Evolutionary conservation across 2,888 invertebrate genomes (phyloP).

Genomic region (Drosophila robusta): DNA sequence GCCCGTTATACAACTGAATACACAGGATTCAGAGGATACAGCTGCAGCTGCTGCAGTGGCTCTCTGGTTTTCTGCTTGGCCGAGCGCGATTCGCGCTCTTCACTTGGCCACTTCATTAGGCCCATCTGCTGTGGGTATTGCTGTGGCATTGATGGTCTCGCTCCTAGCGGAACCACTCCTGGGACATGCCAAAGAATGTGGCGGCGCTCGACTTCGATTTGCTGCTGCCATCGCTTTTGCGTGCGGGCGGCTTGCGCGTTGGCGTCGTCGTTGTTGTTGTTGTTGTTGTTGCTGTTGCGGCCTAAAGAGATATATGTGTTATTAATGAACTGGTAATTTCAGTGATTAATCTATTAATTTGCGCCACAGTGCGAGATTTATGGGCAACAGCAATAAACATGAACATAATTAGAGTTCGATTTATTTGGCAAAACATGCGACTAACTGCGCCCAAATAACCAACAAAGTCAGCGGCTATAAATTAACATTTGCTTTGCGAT

Average conservation of each 20-base stretch:
- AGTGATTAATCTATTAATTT: constrained; percentile 79
- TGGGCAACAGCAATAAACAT: constrained; percentile 39
- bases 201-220: constrained; percentile 89
- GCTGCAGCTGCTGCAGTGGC: constrained; percentile 21
- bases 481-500: constrained; percentile 66
- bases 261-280: constrained; percentile 53
- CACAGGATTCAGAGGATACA: constrained; percentile 12
- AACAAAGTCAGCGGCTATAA: constrained; percentile 58
- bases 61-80: constrained; percentile 23
- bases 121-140: constrained; percentile 33
- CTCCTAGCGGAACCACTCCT: constrained; percentile 90
- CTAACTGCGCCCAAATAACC: constrained; percentile 52
- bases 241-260: constrained; percentile 65
- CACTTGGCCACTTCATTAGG: constrained; percentile 64
- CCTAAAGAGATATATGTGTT: constrained; percentile 54
- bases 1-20: constrained; percentile 39
- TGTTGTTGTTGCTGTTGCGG: constrained; percentile 15
- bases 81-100: constrained; percentile 37
- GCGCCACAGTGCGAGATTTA: constrained; percentile 59
- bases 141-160: not conserved
- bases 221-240: constrained; percentile 64
- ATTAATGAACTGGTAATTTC: constrained; percentile 76
- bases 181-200: constrained; percentile 93
- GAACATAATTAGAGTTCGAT: constrained; percentile 65
- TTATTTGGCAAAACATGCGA: constrained; percentile 68